Base-by-base conservation (phyloP, 2,113 vertebrate genomes). In the Tonatia bakeri region DNA sequence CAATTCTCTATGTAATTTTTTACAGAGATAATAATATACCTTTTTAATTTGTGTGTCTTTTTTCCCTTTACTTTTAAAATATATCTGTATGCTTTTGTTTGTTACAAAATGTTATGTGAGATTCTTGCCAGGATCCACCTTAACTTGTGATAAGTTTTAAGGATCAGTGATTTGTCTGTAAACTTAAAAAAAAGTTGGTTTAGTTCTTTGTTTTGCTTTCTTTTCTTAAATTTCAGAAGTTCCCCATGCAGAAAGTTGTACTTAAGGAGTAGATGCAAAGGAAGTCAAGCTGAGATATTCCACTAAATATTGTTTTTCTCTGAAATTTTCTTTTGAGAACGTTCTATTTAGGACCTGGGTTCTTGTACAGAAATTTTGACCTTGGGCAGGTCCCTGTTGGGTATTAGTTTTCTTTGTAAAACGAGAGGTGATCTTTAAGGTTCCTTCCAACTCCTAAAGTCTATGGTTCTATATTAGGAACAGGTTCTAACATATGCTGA, bases 381-480 rank as follows among this genome's bases (percentile, higher is more conserved):
- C 97, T 97, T 95, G 79, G 69, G 22, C 73, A 95, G 84, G 76
- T 89, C 90, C 85, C 52, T 97, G 79, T 75, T 89, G 75, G 52
- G 91, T 92, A 86, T 95, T 94, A 86, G 87, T 96, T 97, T 96
- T 91, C 80, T 96, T 87, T 36, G 85, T 96, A 96, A 97, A 97
- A 97, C 95, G 96, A 97, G 94, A 97, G 88, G 88, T 97, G 95
- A 98, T 97, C 96, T 96, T 65, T 56, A 97, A 94, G 97, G 56
- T 97, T 96, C 88, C 82, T 97, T 97, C 91, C 72, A 85, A 52
- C 84, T 96, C 69, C 45, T 85, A 80, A 97, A 91, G 90, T 97
- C 91, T 91, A 10, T 91, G 95, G 76, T 76, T 96, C 96, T 97
- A 97, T 97, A 97, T 97, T 96, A 96, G 79, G 96, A 98, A 96